These are phyloP conservation scores for Caenorhabditis sp. DNA, from an alignment of 2,888 invertebrate species.

Conservation along the genomic window DNA sequence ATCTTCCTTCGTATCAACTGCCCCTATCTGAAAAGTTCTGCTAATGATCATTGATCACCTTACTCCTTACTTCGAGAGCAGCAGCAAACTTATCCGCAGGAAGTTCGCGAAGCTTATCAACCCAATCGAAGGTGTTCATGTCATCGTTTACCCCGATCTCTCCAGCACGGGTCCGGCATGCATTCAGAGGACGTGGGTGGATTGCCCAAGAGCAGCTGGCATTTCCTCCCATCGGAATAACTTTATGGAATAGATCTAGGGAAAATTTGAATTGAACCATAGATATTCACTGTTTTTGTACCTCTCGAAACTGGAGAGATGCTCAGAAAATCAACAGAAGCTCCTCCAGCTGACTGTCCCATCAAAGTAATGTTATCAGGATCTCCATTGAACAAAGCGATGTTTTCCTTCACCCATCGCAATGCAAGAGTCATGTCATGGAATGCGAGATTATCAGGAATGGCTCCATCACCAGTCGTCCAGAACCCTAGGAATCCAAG, in stretches of 20 bases:
- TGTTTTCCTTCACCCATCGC: conserved; percentile 70
- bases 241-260: conserved; percentile 71
- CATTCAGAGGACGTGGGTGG: conserved; percentile 25
- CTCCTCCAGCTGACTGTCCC: conserved; percentile 72
- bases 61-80: conserved; percentile 30
- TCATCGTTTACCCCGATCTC: conserved; percentile 50
- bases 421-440: conserved; percentile 72
- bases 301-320: conserved; percentile 70
- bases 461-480: conserved; percentile 67
- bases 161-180: conserved; percentile 39
- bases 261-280: no score
- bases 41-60: background rate
- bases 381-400: conserved; percentile 62
- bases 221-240: conserved; percentile 73
- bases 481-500: conserved; percentile 72
- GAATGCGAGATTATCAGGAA: conserved; percentile 69
- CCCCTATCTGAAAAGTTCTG: conserved; percentile 24
- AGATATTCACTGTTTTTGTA: no score
- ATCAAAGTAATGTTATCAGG: conserved; percentile 70
- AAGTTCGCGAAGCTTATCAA: conserved; percentile 61
- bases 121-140: conserved; percentile 50
- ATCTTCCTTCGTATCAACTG: conserved; percentile 28
- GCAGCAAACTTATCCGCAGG: conserved; percentile 65
- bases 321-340: conserved; percentile 67
- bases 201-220: conserved; percentile 63